Evolutionary conservation across 2,888 invertebrate genomes (phyloP).

Genomic region (Oxycera nigricornis): DNA sequence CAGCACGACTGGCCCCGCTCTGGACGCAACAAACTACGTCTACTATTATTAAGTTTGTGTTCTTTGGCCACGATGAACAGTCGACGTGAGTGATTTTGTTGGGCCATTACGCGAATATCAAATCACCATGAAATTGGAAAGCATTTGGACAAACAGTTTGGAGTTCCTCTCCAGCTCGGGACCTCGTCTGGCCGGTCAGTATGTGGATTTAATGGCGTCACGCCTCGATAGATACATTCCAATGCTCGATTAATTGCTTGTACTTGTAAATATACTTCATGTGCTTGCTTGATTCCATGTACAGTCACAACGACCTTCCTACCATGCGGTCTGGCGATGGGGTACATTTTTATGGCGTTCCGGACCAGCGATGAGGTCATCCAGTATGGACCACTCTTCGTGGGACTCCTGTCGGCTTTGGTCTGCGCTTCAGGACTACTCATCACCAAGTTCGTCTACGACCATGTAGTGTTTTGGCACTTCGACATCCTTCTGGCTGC

Average conservation of each 20-base stretch:
- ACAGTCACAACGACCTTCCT: conserved; percentile 51
- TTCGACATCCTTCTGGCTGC: conserved; percentile 52
- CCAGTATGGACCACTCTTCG: conserved; percentile 56
- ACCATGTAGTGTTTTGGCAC: conserved; percentile 56
- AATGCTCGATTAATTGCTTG: not conserved
- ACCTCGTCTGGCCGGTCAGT: conserved; percentile 23
- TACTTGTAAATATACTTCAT: not conserved
- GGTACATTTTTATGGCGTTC: conserved; percentile 56
- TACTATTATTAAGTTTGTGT: conserved; percentile 9
- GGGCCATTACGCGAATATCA: not conserved
- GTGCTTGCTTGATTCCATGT: not conserved
- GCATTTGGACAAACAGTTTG: conserved; percentile 22
- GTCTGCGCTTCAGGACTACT: conserved; percentile 51
- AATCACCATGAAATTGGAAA: conserved; percentile 25
- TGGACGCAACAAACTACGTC: not conserved
- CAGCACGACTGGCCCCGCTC: not conserved
- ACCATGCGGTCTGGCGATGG: conserved; percentile 56
- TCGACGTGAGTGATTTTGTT: conserved; percentile 4
- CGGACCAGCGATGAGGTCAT: conserved; percentile 49
- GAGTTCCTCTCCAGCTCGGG: conserved; percentile 13
- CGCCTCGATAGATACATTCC: not conserved
- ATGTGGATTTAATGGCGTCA: not conserved
- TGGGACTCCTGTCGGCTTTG: conserved; percentile 53
- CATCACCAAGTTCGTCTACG: conserved; percentile 52
- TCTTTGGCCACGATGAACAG: conserved; percentile 24